These are phyloP conservation scores for Drosophila aff. DNA, from an alignment of 1,140 invertebrate species.

Conservation along the genomic window DNA sequence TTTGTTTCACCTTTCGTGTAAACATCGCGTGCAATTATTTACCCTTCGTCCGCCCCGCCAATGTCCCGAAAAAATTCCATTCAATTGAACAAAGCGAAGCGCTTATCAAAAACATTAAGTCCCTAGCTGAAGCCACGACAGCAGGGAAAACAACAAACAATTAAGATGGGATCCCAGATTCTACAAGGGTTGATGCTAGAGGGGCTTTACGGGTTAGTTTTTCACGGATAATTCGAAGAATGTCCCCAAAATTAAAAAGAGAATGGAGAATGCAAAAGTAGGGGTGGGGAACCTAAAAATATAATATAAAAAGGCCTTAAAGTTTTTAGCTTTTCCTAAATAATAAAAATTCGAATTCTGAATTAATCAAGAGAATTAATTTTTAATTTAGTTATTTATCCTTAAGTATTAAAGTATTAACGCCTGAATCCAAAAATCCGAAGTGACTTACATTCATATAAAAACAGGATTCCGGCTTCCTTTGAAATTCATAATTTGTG, in stretches of 20 bases:
- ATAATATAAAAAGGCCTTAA: background rate
- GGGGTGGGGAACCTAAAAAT: background rate
- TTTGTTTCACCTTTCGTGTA: conserved; percentile 64
- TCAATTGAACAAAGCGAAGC: conserved; percentile 69
- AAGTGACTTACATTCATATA: too few species aligned
- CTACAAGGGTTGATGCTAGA: background rate
- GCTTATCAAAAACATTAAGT: conserved; percentile 67
- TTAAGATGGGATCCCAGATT: conserved; percentile 60
- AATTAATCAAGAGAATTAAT: background rate
- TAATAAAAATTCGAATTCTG: background rate
- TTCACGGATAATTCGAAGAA: conserved; percentile 1
- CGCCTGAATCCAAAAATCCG: too few species aligned
- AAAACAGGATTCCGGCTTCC: too few species aligned
- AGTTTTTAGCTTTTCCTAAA: background rate
- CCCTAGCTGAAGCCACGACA: conserved; percentile 20
- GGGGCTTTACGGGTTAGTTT: background rate
- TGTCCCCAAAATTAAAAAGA: background rate
- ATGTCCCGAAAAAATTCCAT: conserved; percentile 37
- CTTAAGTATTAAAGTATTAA: too few species aligned
- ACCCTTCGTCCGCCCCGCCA: conserved; percentile 14
- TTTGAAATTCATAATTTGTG: background rate
- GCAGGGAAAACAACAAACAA: conserved; percentile 47
- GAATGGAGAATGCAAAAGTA: too few species aligned
- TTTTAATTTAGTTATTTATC: too few species aligned
- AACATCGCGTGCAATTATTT: conserved; percentile 79